Percentiles rank a stretch among this genome's conserved stretches.
Evolutionary conservation across 2,113 vertebrate species (phyloP).

Genomic region (Hyperoodon ampullatus): DNA sequence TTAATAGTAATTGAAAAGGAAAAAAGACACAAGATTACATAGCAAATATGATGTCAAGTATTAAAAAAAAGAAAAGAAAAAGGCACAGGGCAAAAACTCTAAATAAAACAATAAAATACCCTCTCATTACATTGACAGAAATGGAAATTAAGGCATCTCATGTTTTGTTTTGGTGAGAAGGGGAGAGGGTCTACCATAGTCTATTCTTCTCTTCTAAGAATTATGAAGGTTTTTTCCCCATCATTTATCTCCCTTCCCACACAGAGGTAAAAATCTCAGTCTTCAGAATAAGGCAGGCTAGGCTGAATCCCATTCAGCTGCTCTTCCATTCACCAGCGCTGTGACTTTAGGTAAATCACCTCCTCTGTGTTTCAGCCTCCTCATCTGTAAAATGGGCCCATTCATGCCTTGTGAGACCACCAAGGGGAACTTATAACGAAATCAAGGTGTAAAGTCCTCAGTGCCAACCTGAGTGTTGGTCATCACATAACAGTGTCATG

Average conservation of each 20-base stretch:
- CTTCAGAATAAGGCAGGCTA: background rate
- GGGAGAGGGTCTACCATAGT: background rate
- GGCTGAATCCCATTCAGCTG: too few relatives aligned
- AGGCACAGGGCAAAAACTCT: background rate
- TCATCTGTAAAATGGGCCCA: background rate
- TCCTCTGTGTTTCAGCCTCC: background rate
- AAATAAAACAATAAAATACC: background rate
- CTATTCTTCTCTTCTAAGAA: background rate
- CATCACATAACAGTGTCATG: background rate
- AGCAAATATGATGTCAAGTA: background rate
- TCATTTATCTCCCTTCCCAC: background rate
- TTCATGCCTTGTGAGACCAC: fast-evolving
- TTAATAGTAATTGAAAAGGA: background rate
- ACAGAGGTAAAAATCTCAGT: background rate
- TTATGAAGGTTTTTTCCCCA: background rate
- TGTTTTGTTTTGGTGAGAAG: background rate
- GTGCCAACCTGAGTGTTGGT: background rate
- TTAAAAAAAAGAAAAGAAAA: background rate
- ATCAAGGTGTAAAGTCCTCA: background rate
- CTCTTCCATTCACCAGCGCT: too few relatives aligned
- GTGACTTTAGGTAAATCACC: too few relatives aligned
- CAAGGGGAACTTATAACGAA: background rate
- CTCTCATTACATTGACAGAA: background rate
- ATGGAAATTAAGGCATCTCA: background rate
- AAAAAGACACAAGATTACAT: background rate